These are phyloP conservation scores for Aspidiotus destructor DNA, from an alignment of 2,888 invertebrate species.

Conservation along the genomic window DNA sequence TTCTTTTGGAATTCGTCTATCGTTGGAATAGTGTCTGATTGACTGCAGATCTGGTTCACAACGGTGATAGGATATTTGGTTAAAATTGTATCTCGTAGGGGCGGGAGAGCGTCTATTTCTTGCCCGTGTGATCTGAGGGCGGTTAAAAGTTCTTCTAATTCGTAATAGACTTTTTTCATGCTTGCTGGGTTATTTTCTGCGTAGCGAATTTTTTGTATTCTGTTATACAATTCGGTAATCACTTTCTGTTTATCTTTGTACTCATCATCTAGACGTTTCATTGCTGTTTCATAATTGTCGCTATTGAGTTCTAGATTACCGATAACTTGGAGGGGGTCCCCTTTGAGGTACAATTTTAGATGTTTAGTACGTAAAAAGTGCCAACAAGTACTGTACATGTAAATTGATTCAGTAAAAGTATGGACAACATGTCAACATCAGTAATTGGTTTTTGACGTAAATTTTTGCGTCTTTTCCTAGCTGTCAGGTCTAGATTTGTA, in stretches of 20 bases:
- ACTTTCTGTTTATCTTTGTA: not conserved
- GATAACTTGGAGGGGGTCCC: not conserved
- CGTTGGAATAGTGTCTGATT: not conserved
- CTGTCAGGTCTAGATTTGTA: too few species aligned
- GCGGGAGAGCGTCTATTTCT: not conserved
- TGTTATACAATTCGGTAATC: not conserved
- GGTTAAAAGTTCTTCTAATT: not conserved
- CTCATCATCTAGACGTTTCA: not conserved
- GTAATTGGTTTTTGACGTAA: too few species aligned
- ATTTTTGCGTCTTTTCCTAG: too few species aligned
- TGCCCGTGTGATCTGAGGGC: not conserved
- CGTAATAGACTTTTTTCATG: not conserved
- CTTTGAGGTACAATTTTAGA: not conserved
- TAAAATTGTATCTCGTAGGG: not conserved
- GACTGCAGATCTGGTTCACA: not conserved
- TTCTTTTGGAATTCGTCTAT: not conserved
- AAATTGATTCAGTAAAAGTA: too few species aligned
- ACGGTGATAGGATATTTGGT: not conserved
- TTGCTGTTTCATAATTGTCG: not conserved
- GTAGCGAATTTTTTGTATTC: not conserved
- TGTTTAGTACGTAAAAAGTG: too few species aligned
- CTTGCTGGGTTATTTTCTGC: not conserved
- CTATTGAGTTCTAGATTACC: not conserved
- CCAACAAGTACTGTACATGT: too few species aligned
- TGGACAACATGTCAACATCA: too few species aligned